Base-by-base conservation (phyloP, 2,888 invertebrate genomes). In the Adela reaumurella region DNA sequence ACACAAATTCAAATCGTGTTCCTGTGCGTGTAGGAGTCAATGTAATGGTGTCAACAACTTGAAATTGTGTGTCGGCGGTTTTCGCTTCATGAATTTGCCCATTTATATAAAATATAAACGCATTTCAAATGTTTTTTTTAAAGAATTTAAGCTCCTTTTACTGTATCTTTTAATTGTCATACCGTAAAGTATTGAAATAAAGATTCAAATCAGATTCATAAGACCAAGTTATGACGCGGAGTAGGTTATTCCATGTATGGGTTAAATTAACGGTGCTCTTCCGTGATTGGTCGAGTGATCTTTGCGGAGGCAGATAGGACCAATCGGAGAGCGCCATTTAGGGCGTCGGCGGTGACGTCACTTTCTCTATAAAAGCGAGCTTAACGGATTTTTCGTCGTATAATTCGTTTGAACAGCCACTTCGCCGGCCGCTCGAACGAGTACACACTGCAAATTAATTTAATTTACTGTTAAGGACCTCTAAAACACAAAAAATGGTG, bases 401-500 rank as follows among this genome's bases (percentile, higher is more conserved):
- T 81, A 74, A 74, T 81, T 81, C 82, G 85, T 86, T 86, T 81
- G 83, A 83, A 78, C 81, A 83, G 81, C 85, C 83, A 77, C 86
- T 83, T 86, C 73, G 78, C 84, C 79, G 84, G 85, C 83, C 69
- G 64, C 68, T 79, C 81, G 81, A 82, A 82, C 81, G 80, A 69
- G 69, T n/a, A n/a, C 70, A 77, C 74, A 73, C 74, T 74, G 53
- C 58, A 58, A 60, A 61, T 70, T 69, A 48, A 65, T 57, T 58
- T 76, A 72, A 74, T 64, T 73, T 74, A 72, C 70, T 67, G 66
- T 46, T 60, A 73, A 70, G 68, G 72, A 70, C 68, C 66, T 63
- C 70, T 68, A 69, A 63, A 74, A 70, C 74, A 69, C 69, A 61
- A 60, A 78, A 77, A 72, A 79, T 79, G 79, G 79, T 79, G 58